Conservation (phyloP, 53 echinoderm and acorn worm genomes). For the Astropecten irregularis region DNA sequence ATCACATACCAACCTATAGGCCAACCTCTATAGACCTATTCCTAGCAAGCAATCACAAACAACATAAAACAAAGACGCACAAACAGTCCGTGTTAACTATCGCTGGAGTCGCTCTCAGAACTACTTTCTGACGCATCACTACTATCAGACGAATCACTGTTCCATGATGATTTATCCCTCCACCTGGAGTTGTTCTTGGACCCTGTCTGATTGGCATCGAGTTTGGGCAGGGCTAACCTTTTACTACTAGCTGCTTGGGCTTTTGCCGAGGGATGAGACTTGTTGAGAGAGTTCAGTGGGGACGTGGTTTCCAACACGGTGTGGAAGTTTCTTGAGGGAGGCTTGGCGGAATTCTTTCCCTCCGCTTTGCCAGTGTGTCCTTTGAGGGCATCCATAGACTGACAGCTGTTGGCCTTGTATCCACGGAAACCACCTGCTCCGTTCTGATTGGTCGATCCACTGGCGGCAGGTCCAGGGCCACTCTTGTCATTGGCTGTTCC, state of each 20-base stretch:
- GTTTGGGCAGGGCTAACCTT: constrained; percentile 33
- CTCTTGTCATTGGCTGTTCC: constrained; percentile 24
- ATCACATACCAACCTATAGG: no score
- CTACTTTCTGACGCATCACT: constrained; percentile 56
- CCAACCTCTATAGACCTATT: no score
- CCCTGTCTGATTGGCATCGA: not conserved
- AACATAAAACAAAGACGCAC: no score
- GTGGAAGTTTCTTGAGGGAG: constrained; percentile 26
- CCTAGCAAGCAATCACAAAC: no score
- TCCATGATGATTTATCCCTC: constrained; percentile 8
- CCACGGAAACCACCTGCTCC: constrained; percentile 33
- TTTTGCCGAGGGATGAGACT: not conserved
- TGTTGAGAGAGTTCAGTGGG: constrained; percentile 16
- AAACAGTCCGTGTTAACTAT: constrained; percentile 22
- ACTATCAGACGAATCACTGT: constrained; percentile 47
- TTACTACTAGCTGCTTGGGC: not conserved
- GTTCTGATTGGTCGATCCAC: not conserved
- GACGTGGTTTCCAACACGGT: constrained; percentile 50
- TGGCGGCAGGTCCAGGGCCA: not conserved
- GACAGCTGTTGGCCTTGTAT: constrained; percentile 52
- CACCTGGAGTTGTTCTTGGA: not conserved
- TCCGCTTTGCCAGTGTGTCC: not conserved
- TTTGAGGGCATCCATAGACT: constrained; percentile 34
- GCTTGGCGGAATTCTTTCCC: not conserved
- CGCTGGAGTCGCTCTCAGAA: constrained; percentile 54